These are phyloP conservation scores for Premnoplex brunnescens DNA, from an alignment of 2,797 vertebrate species.

Conservation along the genomic window DNA sequence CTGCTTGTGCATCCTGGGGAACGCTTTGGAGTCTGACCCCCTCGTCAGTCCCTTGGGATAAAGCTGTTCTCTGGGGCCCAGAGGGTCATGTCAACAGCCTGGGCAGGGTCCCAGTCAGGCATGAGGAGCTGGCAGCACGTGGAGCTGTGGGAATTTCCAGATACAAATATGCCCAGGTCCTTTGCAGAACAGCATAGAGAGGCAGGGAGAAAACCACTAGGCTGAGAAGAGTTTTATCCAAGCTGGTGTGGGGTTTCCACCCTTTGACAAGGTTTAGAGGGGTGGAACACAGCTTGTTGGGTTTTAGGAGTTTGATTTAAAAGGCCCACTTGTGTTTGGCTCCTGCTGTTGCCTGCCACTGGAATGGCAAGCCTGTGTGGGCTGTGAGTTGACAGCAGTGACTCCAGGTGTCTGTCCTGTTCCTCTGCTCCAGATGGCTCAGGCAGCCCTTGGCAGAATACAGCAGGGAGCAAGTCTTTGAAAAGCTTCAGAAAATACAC, in stretches of 20 bases:
- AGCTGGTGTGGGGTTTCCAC: neutral
- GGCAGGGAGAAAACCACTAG: neutral
- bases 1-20: neutral
- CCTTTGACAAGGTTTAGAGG: neutral
- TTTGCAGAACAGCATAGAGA: neutral
- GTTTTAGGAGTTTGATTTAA: neutral
- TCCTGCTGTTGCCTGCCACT: neutral
- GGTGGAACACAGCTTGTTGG: neutral
- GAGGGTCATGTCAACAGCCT: neutral
- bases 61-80: neutral
- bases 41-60: neutral
- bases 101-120: neutral
- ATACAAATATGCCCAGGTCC: neutral
- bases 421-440: neutral
- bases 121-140: accelerated
- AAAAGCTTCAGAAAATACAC: neutral
- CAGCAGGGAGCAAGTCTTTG: neutral
- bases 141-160: neutral
- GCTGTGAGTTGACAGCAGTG: neutral
- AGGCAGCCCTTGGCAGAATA: neutral
- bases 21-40: neutral
- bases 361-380: neutral
- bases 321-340: neutral
- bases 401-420: neutral
- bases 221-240: neutral